phyloP scores from a whole-genome alignment of 2,113 vertebrate genomes.

The Coreoperca whiteheadi region DNA sequence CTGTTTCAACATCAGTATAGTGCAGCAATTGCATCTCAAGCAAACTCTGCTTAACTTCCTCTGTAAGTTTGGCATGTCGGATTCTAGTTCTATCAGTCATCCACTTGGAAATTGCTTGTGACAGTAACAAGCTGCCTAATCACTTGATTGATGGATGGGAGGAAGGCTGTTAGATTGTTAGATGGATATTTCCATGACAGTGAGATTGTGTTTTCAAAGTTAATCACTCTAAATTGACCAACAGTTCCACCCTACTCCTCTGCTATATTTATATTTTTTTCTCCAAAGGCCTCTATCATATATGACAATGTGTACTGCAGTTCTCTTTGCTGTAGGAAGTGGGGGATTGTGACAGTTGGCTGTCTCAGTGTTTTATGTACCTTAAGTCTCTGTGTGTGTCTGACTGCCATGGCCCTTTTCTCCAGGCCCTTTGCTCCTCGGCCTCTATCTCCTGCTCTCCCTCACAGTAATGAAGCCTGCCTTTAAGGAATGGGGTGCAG shows the following conservation, averaged over 20 bases:
- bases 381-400: slow-evolving; percentile 68
- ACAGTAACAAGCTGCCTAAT: slow-evolving; percentile 80
- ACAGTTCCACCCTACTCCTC: slow-evolving; percentile 34
- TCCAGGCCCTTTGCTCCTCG: slow-evolving; percentile 87
- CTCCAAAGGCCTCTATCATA: slow-evolving; percentile 37
- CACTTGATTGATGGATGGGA: slow-evolving; percentile 76
- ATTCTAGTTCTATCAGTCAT: slow-evolving; percentile 66
- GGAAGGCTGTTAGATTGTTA: slow-evolving; percentile 55
- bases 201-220: slow-evolving; percentile 67
- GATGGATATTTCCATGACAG: slow-evolving; percentile 70
- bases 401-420: slow-evolving; percentile 71
- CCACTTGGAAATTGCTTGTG: slow-evolving; percentile 72
- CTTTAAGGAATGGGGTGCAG: slow-evolving; percentile 93
- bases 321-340: slow-evolving; percentile 49
- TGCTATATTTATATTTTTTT: slow-evolving; percentile 49
- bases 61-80: slow-evolving; percentile 66
- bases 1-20: background rate
- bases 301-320: slow-evolving; percentile 21
- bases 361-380: slow-evolving; percentile 78
- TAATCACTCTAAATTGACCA: slow-evolving; percentile 65
- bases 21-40: slow-evolving; percentile 42
- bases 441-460: slow-evolving; percentile 86
- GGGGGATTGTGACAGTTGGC: slow-evolving; percentile 66
- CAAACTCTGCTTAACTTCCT: slow-evolving; percentile 38
- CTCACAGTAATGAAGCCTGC: slow-evolving; percentile 96